Evolutionary conservation across 1,140 invertebrate genomes (phyloP).

Genomic region (Brachionus rotundiformis): DNA sequence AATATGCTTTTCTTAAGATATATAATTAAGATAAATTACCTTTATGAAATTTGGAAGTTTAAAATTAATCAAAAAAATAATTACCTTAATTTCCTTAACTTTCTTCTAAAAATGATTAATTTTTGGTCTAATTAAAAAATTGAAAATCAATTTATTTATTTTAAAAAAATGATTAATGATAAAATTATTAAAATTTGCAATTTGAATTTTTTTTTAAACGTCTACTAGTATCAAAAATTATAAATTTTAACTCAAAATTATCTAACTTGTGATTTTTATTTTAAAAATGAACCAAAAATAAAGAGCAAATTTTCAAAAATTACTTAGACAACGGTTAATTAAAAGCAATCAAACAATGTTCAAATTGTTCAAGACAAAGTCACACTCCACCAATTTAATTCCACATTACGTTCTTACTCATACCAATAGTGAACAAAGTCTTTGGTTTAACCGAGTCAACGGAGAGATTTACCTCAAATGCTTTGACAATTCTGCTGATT

Average conservation of each 20-base stretch:
- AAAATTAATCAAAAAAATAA: neutral
- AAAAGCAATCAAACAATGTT: constrained; percentile 10
- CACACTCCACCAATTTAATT: neutral
- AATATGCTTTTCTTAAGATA: neutral
- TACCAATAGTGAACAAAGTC: neutral
- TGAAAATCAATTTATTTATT: neutral
- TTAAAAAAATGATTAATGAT: neutral
- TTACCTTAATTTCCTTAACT: neutral
- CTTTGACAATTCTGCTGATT: neutral
- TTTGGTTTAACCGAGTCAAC: constrained; percentile 19
- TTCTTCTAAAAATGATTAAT: no score
- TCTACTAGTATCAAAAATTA: neutral
- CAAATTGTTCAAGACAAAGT: constrained; percentile 21
- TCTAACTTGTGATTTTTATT: neutral
- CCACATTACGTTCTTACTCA: neutral
- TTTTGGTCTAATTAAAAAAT: no score
- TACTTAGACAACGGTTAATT: neutral
- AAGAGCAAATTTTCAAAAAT: neutral
- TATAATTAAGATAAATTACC: neutral
- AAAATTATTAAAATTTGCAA: neutral
- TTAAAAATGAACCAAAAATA: neutral
- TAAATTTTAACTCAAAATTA: constrained; percentile 18
- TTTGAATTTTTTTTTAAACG: neutral
- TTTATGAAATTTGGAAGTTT: neutral
- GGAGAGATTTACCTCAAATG: neutral